Evolutionary conservation across 2,797 vertebrate genomes (phyloP), one percentile per base, ranked within the genome.

Genomic region (Xiphorhynchus erythropygius): DNA sequence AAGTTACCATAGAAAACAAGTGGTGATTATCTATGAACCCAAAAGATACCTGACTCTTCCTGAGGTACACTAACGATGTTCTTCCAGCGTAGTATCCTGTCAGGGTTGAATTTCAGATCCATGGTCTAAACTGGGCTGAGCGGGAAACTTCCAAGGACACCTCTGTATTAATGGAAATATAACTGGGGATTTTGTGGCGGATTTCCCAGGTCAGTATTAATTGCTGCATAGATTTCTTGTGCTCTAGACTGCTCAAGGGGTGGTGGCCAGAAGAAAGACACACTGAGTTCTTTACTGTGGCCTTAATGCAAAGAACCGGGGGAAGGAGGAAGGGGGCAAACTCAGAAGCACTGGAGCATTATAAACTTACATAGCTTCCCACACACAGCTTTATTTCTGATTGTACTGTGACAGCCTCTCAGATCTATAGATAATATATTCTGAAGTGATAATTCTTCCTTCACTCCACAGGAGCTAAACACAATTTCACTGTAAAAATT

Each of bases 1-100:
- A 94, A 84, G 69, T 95, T 75, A 89, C 11, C 25, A 55, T 21
- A 67, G 65, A 89, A 93, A 84, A 84, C n/a, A 84, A 91, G 25
- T 59, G 18, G 23, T 64, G 53, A 71, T 42, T 62, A 49, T 83
- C 56, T 71, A 19, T 39, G 25, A 37, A 21, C 64, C 89, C 62
- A 91, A 85, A 49, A 87, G 53, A 64, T 64, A 95, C 49, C 30
- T 76, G 53, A 50, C 55, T 65, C 32, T 62, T 93, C 90, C 57
- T 52, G 57, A 84, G 23, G n/a, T 80, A 28, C 18, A 46, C 8
- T 77, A 75, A 46, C 41, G 14, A 25, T 56, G 11, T 71, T 89
- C 68, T 68, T 83, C 42, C 33, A 42, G 76, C 15, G 23, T 41
- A 63, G 59, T n/a, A 78, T 65, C 47, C 30, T 82, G 17, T 63